Base-by-base conservation (phyloP, 2,797 vertebrate species). In the Hippocampus kuda region DNA sequence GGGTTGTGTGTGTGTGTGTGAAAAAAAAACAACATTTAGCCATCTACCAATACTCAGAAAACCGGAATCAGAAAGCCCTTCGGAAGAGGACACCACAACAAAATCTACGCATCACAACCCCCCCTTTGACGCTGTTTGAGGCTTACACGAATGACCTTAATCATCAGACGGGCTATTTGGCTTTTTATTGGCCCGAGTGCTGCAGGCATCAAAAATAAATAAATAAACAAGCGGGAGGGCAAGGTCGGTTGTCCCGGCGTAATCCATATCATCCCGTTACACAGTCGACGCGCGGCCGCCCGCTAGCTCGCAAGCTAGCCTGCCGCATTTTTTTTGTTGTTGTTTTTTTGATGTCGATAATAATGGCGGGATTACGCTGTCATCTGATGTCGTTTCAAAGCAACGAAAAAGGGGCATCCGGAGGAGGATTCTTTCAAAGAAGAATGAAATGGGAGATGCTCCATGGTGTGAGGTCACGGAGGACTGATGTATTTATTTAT, bases 211-310 rank as follows among this genome's bases (percentile, higher is more conserved):
- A 77, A 81, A 85, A 84, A 83, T 65, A 77, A 44, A 46, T 42
- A 22, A 65, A 22, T 38, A 38, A 38, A 24, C 42, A 26, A 46
- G 42, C 63, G 77, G 70, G 70, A 78, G 81, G 78, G 80, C 85
- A 82, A 82, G 87, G 85, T 85, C 83, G 66, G 77, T 82, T 79
- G 79, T 80, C 81, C 75, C 78, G 85, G 78, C 83, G 83, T 89
- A 88, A 90, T 90, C 87, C 87, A 88, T 89, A 88, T 90, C 85
- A 87, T 88, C 86, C 83, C 76, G 77, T 85, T 84, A 82, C 79
- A 78, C 83, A 81, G 72, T 77, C 79, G 72, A 76, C 77, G 77
- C 49, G 26, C 78, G 71, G 85, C 79, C 62, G 68, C 49, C 66
- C 15, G 80, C 80, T 60, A 60, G 59, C 56, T 27, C 15, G 80